Evolutionary conservation across 2,888 invertebrate species (phyloP), one percentile per base, ranked within the genome.

Genomic region (Flabesymbios commensalis): DNA sequence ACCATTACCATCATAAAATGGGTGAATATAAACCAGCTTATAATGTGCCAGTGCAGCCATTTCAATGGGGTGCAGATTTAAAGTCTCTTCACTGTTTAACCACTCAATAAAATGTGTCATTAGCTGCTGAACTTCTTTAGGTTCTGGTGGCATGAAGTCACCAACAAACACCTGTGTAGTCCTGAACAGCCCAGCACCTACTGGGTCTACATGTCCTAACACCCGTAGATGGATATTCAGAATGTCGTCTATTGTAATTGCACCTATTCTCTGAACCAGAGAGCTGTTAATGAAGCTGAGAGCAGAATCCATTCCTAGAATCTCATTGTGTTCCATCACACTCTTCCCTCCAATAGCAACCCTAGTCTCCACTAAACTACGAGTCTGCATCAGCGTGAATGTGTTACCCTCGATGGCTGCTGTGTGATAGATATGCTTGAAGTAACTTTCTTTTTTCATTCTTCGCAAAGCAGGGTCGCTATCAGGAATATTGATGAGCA

Each of bases 331-430:
- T 77, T 98, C 98, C 72, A 93, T 88, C 53, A 98, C 89, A 78
- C 94, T 94, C 83, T 97, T 97, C 0, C 94, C 90, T 0, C 90
- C 91, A 75, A 91, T 83, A 4, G 86, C 86, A 67, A 86, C 87
- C 45, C 90, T 87, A 0, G 96, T 97, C 84, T 98, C 97, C 26
- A 98, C 86, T 64, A 98, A 89, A 61, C 91, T 91, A 68, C 95
- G 87, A 0, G 97, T 93, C 82, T 98, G 94, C 26, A 91, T 89
- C 43, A 98, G 85, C 2, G 93, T 91, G 90, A 99, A 92, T 0
- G 97, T 97, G 78, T 98, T 98, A 0, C 97, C 97, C 84, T 98
- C 98, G 68, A 98, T 94, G 28, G 93, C 97, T 24, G 94, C 95
- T 0, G 96, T 94, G 78, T 98, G 97, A 82, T 96, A 95, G 65